These are phyloP conservation scores for Rhyacophila evoluta DNA, from an alignment of 2,888 invertebrate species.

Conservation along the genomic window DNA sequence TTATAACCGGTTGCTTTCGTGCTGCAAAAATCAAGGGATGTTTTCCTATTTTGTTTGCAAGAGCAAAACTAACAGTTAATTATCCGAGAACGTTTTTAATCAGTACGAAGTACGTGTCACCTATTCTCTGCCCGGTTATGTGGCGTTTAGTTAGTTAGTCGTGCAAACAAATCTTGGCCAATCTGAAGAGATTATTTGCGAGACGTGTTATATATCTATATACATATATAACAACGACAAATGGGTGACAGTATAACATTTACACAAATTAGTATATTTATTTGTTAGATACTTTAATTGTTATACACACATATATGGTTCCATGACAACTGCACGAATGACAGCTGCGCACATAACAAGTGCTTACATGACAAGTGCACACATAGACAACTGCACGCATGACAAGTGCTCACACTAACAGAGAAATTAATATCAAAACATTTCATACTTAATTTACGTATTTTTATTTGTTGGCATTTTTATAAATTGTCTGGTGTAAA, in stretches of 20 bases:
- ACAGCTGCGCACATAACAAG: no score
- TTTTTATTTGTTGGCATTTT: no score
- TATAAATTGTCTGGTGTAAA: no score
- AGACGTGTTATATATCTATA: not conserved
- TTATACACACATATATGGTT: no score
- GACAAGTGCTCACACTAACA: no score
- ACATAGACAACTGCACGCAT: no score
- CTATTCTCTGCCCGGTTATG: conserved; percentile 45
- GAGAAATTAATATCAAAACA: no score
- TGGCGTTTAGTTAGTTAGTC: not conserved
- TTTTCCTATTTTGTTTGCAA: not conserved
- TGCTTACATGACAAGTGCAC: no score
- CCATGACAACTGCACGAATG: no score
- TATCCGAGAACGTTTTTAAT: conserved; percentile 53
- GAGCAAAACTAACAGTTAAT: conserved; percentile 52
- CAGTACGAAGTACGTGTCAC: conserved; percentile 49
- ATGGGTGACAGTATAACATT: not conserved
- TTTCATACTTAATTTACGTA: no score
- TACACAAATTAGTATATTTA: not conserved
- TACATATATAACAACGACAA: not conserved
- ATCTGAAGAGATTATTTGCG: conserved; percentile 7
- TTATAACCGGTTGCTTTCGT: no score
- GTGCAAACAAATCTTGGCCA: not conserved
- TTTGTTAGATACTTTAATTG: not conserved
- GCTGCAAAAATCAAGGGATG: no score